A percentile compares a stretch with the other conserved stretches of the same genome.
Evolutionary conservation across 2,888 invertebrate genomes (phyloP).

Genomic region (Sinodicranocentrus sp.): DNA sequence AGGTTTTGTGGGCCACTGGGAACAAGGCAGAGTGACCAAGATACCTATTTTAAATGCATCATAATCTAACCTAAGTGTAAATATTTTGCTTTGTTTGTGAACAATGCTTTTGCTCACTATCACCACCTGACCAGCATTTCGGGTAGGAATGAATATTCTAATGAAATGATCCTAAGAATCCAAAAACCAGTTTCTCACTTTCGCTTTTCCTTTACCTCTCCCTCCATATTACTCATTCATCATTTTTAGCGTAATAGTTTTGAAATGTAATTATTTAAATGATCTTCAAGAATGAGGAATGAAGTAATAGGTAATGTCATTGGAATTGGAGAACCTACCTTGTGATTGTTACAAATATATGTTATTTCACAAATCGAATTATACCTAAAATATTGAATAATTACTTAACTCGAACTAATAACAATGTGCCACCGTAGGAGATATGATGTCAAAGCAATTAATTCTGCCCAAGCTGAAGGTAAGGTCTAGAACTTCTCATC

Average conservation of each 20-base stretch:
- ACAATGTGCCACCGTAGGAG: background rate
- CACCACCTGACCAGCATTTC: slow-evolving; percentile 17
- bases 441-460: slow-evolving; percentile 35
- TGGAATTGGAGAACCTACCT: too few relatives aligned
- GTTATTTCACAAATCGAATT: background rate
- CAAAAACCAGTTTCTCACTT: slow-evolving; percentile 19
- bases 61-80: background rate
- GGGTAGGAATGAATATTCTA: background rate
- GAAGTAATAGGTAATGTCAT: background rate
- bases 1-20: background rate
- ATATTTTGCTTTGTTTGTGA: too few relatives aligned
- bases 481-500: background rate
- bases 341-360: too few relatives aligned
- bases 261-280: slow-evolving; percentile 1
- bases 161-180: too few relatives aligned
- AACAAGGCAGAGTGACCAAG: background rate
- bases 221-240: background rate
- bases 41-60: background rate
- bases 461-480: background rate
- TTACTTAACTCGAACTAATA: background rate
- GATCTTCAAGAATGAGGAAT: background rate
- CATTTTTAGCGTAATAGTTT: background rate
- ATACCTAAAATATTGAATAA: background rate
- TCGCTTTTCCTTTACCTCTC: slow-evolving; percentile 12
- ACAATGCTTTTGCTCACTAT: background rate